These are phyloP conservation scores for Chrysochloris asiatica DNA, from an alignment of 2,113 vertebrate species.

Conservation along the genomic window DNA sequence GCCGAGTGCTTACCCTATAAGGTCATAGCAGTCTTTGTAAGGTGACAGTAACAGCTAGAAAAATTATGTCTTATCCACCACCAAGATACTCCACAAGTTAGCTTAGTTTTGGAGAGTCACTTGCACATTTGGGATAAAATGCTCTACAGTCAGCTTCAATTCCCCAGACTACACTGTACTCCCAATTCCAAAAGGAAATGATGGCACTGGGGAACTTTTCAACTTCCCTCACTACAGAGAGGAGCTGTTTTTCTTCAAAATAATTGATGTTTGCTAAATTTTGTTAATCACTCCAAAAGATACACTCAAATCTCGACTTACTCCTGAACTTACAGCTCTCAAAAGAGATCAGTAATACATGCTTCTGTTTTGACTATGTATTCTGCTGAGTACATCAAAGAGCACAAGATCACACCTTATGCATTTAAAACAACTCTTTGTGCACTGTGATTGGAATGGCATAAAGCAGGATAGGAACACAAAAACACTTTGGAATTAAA, in stretches of 20 bases:
- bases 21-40: no score
- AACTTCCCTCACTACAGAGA: conserved; percentile 44
- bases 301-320: conserved; percentile 52
- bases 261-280: conserved; percentile 74
- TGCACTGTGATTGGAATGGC: background rate
- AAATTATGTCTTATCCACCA: background rate
- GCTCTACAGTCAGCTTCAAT: conserved; percentile 53
- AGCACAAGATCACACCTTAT: no score
- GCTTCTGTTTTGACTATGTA: background rate
- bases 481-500: background rate
- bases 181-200: conserved; percentile 56
- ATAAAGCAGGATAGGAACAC: background rate
- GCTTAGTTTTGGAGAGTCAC: conserved; percentile 26
- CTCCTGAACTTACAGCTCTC: background rate
- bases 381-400: background rate
- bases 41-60: background rate
- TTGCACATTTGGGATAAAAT: conserved; percentile 54
- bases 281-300: conserved; percentile 54
- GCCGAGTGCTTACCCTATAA: no score
- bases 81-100: background rate
- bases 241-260: conserved; percentile 68
- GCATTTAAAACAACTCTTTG: background rate
- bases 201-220: conserved; percentile 69
- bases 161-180: conserved; percentile 39
- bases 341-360: conserved; percentile 23